Conservation (phyloP, 2,888 invertebrate species). For the Andrena trimmerana region DNA sequence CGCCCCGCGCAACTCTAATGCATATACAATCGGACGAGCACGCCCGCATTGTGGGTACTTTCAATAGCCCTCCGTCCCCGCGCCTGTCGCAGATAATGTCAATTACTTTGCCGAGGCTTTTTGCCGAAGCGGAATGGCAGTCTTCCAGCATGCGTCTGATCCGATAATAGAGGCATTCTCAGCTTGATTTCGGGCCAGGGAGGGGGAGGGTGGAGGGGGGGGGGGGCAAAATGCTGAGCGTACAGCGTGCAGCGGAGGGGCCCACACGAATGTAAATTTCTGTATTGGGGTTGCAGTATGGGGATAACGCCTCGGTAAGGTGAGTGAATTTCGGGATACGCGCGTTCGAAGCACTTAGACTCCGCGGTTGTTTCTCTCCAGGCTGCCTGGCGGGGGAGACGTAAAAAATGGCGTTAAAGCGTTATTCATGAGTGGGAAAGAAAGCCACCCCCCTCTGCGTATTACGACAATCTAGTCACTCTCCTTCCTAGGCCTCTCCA, state of each 20-base stretch:
- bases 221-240: background rate
- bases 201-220: background rate
- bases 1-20: slow-evolving; percentile 39
- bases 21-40: slow-evolving; percentile 48
- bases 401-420: slow-evolving; percentile 64
- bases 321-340: slow-evolving; percentile 50
- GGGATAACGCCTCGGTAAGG: slow-evolving; percentile 6
- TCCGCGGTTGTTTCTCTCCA: slow-evolving; percentile 48
- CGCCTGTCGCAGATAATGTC: slow-evolving; percentile 48
- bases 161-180: slow-evolving; percentile 62
- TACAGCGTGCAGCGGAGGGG: slow-evolving; percentile 13
- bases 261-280: slow-evolving; percentile 49
- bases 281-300: slow-evolving; percentile 34
- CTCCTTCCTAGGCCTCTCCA: slow-evolving; percentile 10
- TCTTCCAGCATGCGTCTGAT: slow-evolving; percentile 49
- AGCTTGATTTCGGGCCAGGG: slow-evolving; percentile 43
- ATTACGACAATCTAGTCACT: slow-evolving; percentile 46
- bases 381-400: slow-evolving; percentile 36
- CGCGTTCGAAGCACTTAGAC: slow-evolving; percentile 25
- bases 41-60: slow-evolving; percentile 37
- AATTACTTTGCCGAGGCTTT: slow-evolving; percentile 50
- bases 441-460: slow-evolving; percentile 39
- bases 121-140: slow-evolving; percentile 29
- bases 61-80: slow-evolving; percentile 27
- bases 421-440: slow-evolving; percentile 69